Conservation (phyloP, 2,888 invertebrate species). For the Melieria crassipennis region DNA sequence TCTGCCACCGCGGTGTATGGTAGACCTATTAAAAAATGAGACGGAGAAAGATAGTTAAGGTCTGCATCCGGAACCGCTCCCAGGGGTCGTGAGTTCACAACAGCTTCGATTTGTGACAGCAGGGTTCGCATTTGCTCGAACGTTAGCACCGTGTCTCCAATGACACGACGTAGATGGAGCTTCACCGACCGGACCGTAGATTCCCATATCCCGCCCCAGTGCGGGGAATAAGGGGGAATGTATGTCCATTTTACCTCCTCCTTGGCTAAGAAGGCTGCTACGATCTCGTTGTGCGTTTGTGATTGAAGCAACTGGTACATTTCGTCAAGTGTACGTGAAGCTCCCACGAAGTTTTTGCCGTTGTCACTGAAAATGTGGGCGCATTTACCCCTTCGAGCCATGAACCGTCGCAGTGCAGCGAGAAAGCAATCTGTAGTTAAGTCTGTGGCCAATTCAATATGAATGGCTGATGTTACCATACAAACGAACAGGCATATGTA, state of each 20-base stretch:
- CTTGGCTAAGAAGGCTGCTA: slow-evolving; percentile 27
- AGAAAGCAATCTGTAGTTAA: slow-evolving; percentile 37
- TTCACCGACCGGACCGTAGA: slow-evolving; percentile 21
- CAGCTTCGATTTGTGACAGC: slow-evolving; percentile 12
- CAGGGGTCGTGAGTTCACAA: slow-evolving; percentile 12
- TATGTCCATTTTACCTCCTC: slow-evolving; percentile 39
- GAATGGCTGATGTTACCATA: too few relatives aligned
- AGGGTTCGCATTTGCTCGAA: slow-evolving; percentile 24
- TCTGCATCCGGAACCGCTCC: background rate
- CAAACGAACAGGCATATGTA: too few relatives aligned
- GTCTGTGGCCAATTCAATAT: slow-evolving; percentile 6
- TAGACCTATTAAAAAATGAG: slow-evolving; percentile 38
- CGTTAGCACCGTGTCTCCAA: slow-evolving; percentile 5
- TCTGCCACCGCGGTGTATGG: slow-evolving; percentile 36
- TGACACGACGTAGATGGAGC: slow-evolving; percentile 18
- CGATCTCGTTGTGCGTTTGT: slow-evolving; percentile 26
- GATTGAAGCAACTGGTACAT: slow-evolving; percentile 31
- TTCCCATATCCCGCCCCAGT: slow-evolving; percentile 32
- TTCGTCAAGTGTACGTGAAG: slow-evolving; percentile 32
- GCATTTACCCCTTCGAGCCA: slow-evolving; percentile 33
- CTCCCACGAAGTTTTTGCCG: slow-evolving; percentile 39
- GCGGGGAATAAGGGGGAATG: slow-evolving; percentile 33
- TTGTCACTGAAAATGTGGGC: slow-evolving; percentile 36
- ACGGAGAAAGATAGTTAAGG: slow-evolving; percentile 10
- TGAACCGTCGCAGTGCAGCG: slow-evolving; percentile 35